phyloP scores from a whole-genome alignment of 2,113 vertebrate species.

The Platanista minor region DNA sequence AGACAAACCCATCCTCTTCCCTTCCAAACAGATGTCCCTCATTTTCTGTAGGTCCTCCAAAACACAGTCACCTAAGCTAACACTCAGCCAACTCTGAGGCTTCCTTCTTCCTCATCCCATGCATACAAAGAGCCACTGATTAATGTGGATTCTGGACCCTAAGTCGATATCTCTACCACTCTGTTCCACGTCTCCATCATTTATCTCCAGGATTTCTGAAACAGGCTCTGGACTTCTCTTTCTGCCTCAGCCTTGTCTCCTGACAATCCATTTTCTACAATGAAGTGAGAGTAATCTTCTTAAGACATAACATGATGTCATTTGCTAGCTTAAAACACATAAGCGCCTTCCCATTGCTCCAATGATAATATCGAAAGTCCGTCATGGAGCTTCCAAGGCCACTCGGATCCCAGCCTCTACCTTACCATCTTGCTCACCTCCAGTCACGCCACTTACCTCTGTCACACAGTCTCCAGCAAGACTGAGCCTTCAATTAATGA shows the following conservation, averaged over 20 bases:
- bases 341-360: not conserved
- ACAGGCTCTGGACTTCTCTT: not conserved
- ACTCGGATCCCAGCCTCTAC: not conserved
- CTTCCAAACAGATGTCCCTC: accelerated
- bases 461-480: not conserved
- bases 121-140: not conserved
- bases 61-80: no score
- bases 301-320: not conserved
- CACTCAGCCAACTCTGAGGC: accelerated
- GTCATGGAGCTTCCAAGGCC: accelerated
- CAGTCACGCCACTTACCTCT: not conserved
- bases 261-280: not conserved
- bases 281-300: not conserved
- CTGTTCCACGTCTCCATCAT: accelerated
- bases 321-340: not conserved
- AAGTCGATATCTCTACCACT: accelerated
- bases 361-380: accelerated
- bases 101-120: not conserved
- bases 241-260: not conserved
- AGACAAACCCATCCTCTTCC: not conserved
- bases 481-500: not conserved
- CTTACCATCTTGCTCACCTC: not conserved
- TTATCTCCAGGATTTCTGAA: not conserved
- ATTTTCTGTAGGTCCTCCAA: no score
- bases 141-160: not conserved